A percentile compares a stretch with the other conserved stretches of the same genome.
Evolutionary conservation across 2,888 invertebrate genomes (phyloP).

Genomic region (Alentia gelatinosa): DNA sequence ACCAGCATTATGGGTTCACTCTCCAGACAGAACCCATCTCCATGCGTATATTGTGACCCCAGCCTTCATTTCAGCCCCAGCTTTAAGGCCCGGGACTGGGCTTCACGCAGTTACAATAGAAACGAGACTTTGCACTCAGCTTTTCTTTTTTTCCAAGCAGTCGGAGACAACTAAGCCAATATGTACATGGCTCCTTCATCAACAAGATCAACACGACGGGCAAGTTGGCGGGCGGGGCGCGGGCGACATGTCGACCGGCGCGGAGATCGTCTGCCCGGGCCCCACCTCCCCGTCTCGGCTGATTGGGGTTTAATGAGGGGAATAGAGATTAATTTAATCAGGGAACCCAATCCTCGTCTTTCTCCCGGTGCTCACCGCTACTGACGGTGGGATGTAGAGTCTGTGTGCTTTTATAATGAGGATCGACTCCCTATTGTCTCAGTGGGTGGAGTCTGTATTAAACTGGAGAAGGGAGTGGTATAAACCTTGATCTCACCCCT

Average conservation of each 20-base stretch:
- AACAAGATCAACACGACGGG: background rate
- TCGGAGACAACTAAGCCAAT: background rate
- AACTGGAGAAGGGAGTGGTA: too few relatives aligned
- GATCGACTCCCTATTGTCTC: background rate
- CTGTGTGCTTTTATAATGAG: background rate
- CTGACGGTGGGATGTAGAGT: background rate
- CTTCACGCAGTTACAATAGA: background rate
- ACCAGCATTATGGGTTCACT: too few relatives aligned
- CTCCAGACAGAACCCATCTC: too few relatives aligned
- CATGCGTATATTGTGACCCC: too few relatives aligned
- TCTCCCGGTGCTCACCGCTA: too few relatives aligned
- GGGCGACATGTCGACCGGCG: too few relatives aligned
- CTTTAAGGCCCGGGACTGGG: background rate
- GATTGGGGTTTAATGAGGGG: background rate
- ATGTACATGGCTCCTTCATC: background rate
- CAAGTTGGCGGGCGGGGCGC: background rate
- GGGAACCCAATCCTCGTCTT: background rate
- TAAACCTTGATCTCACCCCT: too few relatives aligned
- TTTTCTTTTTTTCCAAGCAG: background rate
- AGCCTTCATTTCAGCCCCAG: background rate
- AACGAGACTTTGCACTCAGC: background rate
- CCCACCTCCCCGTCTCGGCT: background rate
- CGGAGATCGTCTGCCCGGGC: background rate
- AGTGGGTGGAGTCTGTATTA: background rate
- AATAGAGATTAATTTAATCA: slow-evolving; percentile 4